Evolutionary conservation across 2,113 vertebrate genomes (phyloP), one percentile per base, ranked within the genome.

Genomic region (Thymallus thymallus): DNA sequence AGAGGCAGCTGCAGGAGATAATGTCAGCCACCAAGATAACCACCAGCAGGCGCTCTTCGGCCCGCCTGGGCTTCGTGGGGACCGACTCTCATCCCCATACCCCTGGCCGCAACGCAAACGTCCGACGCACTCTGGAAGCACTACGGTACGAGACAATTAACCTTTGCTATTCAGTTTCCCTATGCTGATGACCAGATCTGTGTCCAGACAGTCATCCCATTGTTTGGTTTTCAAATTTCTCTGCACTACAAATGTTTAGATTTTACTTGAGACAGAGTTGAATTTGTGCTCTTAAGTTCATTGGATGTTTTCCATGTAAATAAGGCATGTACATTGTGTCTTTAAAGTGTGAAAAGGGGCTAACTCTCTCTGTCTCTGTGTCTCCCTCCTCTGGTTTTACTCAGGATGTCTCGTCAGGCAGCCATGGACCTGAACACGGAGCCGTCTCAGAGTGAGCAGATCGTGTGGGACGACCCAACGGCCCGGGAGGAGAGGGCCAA

Each of bases 401-500:
- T 51, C 82, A 98, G 96, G 85, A 94, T 96, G 2, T 93, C 95
- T 69, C 93, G 94, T 69, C 95, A 94, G 35, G 85, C 90, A 1
- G 73, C 83, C 0, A 35, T 91, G 79, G 98, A 99, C 74, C 1
- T 92, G 3, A 97, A 98, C 90, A 97, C 97, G 0, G 98, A 99
- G 83, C 96, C 95, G 0, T 99, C 97, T 20, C 98, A 99, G 82
- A 98, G 92, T 7, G 98, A 99, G 48, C 98, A 99, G 91, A 99
- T 99, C 16, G 94, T 98, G 35, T 99, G 98, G 98, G 98, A 99
- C 0, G 98, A 99, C 81, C 98, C 98, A 0, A 99, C 98, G 4
- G 97, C 98, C 0, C 91, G 98, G 51, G 95, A 98, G 69, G 98
- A 99, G 90, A 90, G 98, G 79, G 97, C 97, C 20, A 95, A 93